Evolutionary conservation across 1,140 invertebrate species (phyloP).

Genomic region (Pemphigus obesinymphae): DNA sequence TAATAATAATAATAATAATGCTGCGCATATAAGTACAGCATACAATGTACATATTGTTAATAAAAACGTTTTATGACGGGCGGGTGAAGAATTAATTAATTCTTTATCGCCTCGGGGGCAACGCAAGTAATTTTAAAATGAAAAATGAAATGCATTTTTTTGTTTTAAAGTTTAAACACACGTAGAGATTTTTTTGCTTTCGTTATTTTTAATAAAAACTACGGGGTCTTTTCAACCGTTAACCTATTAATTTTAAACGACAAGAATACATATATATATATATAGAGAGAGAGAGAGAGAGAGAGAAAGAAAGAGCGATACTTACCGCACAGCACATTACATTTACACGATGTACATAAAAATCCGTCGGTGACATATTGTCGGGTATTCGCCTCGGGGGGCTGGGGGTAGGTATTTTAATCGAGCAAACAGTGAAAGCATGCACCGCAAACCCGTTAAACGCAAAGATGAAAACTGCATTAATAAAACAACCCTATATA

Average conservation of each 20-base stretch:
- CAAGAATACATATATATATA: too few species aligned
- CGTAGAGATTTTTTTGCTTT: too few species aligned
- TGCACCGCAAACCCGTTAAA: not conserved
- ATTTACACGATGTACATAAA: not conserved
- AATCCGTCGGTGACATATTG: conserved; percentile 26
- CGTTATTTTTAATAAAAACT: not conserved
- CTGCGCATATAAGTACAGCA: too few species aligned
- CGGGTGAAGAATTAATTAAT: not conserved
- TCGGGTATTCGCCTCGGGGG: conserved; percentile 20
- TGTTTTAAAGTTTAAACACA: too few species aligned
- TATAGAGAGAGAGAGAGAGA: too few species aligned
- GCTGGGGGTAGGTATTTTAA: not conserved
- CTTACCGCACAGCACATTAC: not conserved
- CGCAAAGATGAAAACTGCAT: conserved; percentile 10
- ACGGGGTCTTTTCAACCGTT: conserved; percentile 26
- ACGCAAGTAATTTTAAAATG: not conserved
- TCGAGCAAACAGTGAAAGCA: conserved; percentile 12
- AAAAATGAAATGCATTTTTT: not conserved
- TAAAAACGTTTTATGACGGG: not conserved
- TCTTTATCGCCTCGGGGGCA: not conserved
- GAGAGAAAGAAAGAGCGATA: too few species aligned
- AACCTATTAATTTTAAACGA: conserved; percentile 27
- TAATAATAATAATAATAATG: not conserved
- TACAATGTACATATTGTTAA: not conserved
- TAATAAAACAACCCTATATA: conserved; percentile 29